Evolutionary conservation across 2,113 vertebrate genomes (phyloP).

Genomic region (Aptenodytes patagonicus): DNA sequence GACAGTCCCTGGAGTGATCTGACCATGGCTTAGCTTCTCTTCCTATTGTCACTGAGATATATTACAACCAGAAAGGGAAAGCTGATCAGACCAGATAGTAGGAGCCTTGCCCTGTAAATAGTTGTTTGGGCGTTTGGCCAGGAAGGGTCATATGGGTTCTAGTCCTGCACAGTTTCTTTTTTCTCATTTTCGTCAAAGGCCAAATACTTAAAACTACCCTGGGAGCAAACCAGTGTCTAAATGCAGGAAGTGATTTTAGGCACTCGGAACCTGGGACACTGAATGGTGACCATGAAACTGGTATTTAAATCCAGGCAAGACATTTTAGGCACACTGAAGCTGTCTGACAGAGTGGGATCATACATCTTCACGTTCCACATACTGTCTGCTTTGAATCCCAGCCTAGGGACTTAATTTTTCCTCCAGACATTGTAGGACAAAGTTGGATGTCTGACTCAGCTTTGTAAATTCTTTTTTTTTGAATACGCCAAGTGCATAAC

Average conservation of each 20-base stretch:
- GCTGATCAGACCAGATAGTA: not conserved
- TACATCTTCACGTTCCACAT: not conserved
- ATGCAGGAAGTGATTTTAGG: not conserved
- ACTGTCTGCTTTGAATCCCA: not conserved
- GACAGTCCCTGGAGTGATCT: not conserved
- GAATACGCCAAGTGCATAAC: not conserved
- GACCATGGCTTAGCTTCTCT: not conserved
- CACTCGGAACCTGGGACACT: not conserved
- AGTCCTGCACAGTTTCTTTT: not conserved
- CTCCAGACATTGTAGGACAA: not conserved
- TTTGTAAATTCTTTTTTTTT: not conserved
- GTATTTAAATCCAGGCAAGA: not conserved
- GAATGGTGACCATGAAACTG: not conserved
- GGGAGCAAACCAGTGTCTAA: not conserved
- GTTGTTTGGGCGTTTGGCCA: not conserved
- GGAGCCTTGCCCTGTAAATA: not conserved
- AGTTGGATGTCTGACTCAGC: not conserved
- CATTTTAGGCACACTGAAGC: not conserved
- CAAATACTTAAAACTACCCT: not conserved
- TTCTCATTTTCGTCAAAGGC: not conserved
- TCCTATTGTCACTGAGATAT: not conserved
- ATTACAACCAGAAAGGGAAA: not conserved
- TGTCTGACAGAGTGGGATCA: not conserved
- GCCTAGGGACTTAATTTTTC: not conserved
- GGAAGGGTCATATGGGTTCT: not conserved